phyloP scores from a whole-genome alignment of 2,113 vertebrate species.

The Sterrhoptilus dennistouni region DNA sequence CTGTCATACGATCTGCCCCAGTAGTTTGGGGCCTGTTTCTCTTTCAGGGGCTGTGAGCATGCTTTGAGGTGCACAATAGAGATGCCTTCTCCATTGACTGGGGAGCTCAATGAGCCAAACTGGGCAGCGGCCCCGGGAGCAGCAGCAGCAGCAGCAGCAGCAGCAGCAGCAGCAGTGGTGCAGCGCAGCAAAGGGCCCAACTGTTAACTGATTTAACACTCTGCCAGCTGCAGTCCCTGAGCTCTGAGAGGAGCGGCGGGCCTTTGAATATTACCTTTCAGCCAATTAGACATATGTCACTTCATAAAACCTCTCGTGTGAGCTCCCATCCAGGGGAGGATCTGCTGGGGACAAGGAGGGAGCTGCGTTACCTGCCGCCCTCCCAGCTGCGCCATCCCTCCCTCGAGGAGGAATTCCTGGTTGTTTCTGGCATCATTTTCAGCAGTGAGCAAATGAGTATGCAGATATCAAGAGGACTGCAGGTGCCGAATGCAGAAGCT shows the following conservation, averaged over 20 bases:
- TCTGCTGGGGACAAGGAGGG: not conserved
- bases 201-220: constrained; percentile 75
- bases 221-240: constrained; percentile 72
- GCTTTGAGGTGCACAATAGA: constrained; percentile 74
- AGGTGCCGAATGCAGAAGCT: not conserved
- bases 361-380: not conserved
- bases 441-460: not conserved
- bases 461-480: not conserved
- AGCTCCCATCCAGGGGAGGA: not conserved
- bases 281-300: constrained; percentile 74
- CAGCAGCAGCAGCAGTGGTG: constrained; percentile 67
- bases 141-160: constrained; percentile 67
- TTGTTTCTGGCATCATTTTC: not conserved
- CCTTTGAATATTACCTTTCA: constrained; percentile 74
- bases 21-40: constrained; percentile 67
- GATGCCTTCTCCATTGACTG: constrained; percentile 66
- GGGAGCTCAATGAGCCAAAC: constrained; percentile 68
- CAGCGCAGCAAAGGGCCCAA: constrained; percentile 62
- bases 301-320: constrained; percentile 19
- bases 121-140: constrained; percentile 35
- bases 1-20: constrained; percentile 69
- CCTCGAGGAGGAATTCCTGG: not conserved
- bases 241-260: not conserved
- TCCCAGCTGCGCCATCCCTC: accelerated
- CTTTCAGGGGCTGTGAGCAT: constrained; percentile 66